Percentiles rank a stretch among this genome's conserved stretches.
Evolutionary conservation across 2,797 vertebrate species (phyloP).

Genomic region (Cygnus olor): DNA sequence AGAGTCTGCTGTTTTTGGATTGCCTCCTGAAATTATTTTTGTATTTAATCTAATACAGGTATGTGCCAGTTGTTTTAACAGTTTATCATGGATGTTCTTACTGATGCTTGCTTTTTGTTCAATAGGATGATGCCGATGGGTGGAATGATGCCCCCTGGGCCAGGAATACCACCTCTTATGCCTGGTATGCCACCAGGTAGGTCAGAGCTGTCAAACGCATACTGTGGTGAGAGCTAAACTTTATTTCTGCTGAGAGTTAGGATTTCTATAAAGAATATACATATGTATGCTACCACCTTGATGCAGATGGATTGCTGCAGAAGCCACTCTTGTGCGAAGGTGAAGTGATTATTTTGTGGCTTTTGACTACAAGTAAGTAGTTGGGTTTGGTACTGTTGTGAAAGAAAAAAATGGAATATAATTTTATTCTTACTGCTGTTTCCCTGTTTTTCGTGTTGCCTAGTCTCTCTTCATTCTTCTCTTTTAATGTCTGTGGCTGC

Average conservation of each 20-base stretch:
- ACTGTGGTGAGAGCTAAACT: slow-evolving; percentile 59
- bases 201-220: slow-evolving; percentile 60
- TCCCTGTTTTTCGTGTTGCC: neutral
- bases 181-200: slow-evolving; percentile 86
- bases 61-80: neutral
- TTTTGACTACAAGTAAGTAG: neutral
- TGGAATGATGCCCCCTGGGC: slow-evolving; percentile 96
- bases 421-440: neutral
- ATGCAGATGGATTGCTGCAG: neutral
- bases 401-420: neutral
- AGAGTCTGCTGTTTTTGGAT: neutral
- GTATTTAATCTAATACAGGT: slow-evolving; percentile 34
- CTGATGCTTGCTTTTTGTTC: slow-evolving; percentile 43
- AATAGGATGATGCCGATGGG: slow-evolving; percentile 94
- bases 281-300: neutral
- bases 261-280: neutral
- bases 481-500: neutral
- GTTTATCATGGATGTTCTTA: neutral
- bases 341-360: neutral
- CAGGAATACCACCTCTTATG: slow-evolving; percentile 89
- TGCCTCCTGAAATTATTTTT: slow-evolving; percentile 19
- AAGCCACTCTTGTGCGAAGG: neutral
- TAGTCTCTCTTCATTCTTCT: neutral
- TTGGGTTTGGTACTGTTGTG: neutral
- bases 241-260: neutral